Percentiles rank a stretch among this genome's conserved stretches.
These are phyloP conservation scores for Blastobasis lacticolella DNA, from an alignment of 2,888 invertebrate species.

Conservation along the genomic window DNA sequence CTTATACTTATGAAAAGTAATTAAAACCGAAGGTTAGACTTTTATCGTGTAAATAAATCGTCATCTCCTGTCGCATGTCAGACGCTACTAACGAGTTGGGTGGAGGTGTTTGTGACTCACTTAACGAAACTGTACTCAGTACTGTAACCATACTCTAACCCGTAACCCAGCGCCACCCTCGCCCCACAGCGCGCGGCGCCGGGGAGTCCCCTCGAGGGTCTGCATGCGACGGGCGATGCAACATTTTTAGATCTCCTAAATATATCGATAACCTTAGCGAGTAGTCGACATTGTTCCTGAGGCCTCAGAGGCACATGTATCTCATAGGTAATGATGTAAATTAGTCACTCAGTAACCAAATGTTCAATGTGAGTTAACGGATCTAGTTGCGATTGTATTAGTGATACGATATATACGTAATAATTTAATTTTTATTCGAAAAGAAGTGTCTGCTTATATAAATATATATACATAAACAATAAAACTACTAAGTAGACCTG, in stretches of 20 bases:
- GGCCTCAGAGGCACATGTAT: conserved; percentile 71
- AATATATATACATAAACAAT: conserved; percentile 53
- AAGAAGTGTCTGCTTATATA: conserved; percentile 70
- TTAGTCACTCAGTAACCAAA: conserved; percentile 71
- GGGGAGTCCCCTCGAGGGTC: conserved; percentile 15
- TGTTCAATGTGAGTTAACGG: conserved; percentile 72
- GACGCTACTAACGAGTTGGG: too few species aligned
- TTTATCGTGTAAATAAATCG: conserved; percentile 51
- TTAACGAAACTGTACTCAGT: too few species aligned
- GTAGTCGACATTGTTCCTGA: conserved; percentile 74
- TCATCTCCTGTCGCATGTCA: conserved; percentile 58
- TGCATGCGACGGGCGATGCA: conserved; percentile 63
- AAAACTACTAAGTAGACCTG: conserved; percentile 69
- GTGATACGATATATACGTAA: conserved; percentile 74
- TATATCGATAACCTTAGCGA: conserved; percentile 66
- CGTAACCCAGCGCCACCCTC: not conserved
- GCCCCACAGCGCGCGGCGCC: not conserved
- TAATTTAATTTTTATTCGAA: conserved; percentile 72
- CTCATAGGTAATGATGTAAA: conserved; percentile 50
- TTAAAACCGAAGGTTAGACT: conserved; percentile 33
- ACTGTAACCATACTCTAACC: not conserved
- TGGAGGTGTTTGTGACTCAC: too few species aligned
- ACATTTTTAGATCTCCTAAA: conserved; percentile 52
- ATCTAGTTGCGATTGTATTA: conserved; percentile 72
- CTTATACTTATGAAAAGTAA: conserved; percentile 7